Evolutionary conservation across 2,888 invertebrate genomes (phyloP).

Genomic region (Dexiosoma caninum): DNA sequence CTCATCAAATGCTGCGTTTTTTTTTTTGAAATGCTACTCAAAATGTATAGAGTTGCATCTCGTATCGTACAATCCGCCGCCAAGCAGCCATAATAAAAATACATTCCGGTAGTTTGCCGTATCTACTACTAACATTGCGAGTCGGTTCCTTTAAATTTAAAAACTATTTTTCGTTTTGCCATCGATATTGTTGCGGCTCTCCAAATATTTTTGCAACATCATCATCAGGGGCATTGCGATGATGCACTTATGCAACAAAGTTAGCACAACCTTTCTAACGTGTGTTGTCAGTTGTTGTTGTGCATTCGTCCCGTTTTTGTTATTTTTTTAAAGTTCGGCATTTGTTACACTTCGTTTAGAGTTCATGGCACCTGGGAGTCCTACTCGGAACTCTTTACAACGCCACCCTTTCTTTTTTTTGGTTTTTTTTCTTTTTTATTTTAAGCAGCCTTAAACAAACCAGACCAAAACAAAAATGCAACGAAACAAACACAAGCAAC

Average conservation of each 20-base stretch:
- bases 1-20: constrained; percentile 59
- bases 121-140: constrained; percentile 39
- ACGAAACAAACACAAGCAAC: constrained; percentile 28
- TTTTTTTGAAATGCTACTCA: constrained; percentile 61
- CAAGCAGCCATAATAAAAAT: constrained; percentile 45
- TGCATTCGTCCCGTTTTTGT: too few species aligned
- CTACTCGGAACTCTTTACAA: constrained; percentile 49
- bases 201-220: constrained; percentile 38
- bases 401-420: constrained; percentile 32
- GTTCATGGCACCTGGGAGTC: constrained; percentile 60
- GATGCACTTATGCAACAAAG: constrained; percentile 22
- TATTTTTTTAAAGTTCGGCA: constrained; percentile 57
- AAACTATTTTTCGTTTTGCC: neutral
- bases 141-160: constrained; percentile 30
- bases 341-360: constrained; percentile 63
- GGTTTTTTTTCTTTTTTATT: too few species aligned
- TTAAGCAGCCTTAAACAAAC: constrained; percentile 24
- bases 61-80: constrained; percentile 48
- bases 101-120: constrained; percentile 51
- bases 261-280: constrained; percentile 15
- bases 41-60: constrained; percentile 54
- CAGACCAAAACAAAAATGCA: constrained; percentile 28
- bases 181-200: constrained; percentile 30
- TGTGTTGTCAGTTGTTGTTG: constrained; percentile 6
- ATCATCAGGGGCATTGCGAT: constrained; percentile 11